Conservation (phyloP, 2,888 invertebrate genomes). For the Rhogogaster chlorosoma region DNA sequence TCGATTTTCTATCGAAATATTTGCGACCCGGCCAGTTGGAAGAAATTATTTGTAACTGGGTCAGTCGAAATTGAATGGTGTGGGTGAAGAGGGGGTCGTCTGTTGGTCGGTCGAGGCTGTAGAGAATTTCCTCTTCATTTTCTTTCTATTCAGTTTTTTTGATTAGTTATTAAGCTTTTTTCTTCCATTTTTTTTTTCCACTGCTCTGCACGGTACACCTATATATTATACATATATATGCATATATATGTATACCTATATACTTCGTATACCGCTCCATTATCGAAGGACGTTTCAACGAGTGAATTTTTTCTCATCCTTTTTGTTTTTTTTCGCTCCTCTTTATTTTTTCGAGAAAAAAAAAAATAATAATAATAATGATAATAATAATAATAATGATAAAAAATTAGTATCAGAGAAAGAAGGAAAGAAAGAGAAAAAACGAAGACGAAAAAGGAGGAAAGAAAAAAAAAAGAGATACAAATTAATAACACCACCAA, state of each 20-base stretch:
- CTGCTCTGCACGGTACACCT: not conserved
- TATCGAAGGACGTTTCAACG: slow-evolving; percentile 32
- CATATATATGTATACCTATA: not conserved
- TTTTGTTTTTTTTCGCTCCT: not conserved
- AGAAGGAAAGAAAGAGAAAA: not conserved
- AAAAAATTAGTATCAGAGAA: not conserved
- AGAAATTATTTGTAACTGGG: slow-evolving; percentile 48
- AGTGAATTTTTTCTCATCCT: not conserved
- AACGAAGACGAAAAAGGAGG: not conserved
- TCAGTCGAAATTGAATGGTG: slow-evolving; percentile 40
- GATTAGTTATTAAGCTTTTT: slow-evolving; percentile 29
- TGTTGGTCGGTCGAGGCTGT: slow-evolving; percentile 13
- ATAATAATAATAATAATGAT: not conserved
- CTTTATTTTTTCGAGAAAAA: not conserved
- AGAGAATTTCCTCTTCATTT: slow-evolving; percentile 37
- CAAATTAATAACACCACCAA: slow-evolving; percentile 40
- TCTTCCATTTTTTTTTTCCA: not conserved
- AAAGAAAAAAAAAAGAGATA: not conserved
- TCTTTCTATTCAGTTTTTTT: slow-evolving; percentile 47
- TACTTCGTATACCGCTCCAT: slow-evolving; percentile 8
- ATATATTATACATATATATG: not conserved
- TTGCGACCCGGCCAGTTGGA: slow-evolving; percentile 43
- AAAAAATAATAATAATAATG: too few relatives aligned
- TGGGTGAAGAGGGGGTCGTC: not conserved
- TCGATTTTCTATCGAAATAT: slow-evolving; percentile 43